Base-by-base conservation (phyloP, 2,113 vertebrate species). In the Mustelus asterias region DNA sequence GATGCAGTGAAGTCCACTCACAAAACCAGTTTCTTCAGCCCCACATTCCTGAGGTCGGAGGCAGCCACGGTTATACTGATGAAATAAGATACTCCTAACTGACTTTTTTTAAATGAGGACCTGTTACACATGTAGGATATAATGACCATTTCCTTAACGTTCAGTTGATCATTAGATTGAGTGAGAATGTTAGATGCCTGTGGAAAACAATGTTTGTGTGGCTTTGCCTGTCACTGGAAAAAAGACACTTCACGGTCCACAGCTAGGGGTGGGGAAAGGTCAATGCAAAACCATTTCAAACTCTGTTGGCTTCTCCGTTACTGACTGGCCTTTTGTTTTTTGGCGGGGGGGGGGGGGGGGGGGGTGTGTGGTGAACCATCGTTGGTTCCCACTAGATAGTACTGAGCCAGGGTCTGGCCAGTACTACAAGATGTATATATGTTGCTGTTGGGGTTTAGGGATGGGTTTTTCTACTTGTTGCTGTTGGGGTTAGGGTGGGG, bases 1-100 rank as follows among this genome's bases (percentile, higher is more conserved):
- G 26, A 93, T 97, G 97, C 97, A 76, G 44, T 95, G 29, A 95
- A 95, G 67, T 26, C 44, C 67, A 44, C 94, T 95, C 41, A 95
- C 67, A 95, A 72, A 72, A 70, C 41, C 3, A 72, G 94, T 95
- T 95, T 76, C 41, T 95, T 44, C 69, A 95, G 69, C 24, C 94
- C 94, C 37, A 54, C 94, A 95, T 95, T 95, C 67, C 94, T 95
- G 94, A 95, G 24, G 37, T 69, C 94, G 54, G 67, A 72, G 69
- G 26, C 94, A 95, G 94, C 89, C 60, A 93, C 72, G 37, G 67
- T 76, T 95, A 95, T 41, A 54, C 94, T 18, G 44, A 67, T 95
- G 94, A 70, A 95, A 95, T 33, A 72, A 29, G 69, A 95, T 95
- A 95, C 94, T 95, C 94, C 94, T 76, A 11, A 48, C 24, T 95